Evolutionary conservation across 30 jellyfish, hydroid and myxozoan genomes (phyloP), one percentile per base, ranked within the genome.

Genomic region (Turritopsis dohrnii): DNA sequence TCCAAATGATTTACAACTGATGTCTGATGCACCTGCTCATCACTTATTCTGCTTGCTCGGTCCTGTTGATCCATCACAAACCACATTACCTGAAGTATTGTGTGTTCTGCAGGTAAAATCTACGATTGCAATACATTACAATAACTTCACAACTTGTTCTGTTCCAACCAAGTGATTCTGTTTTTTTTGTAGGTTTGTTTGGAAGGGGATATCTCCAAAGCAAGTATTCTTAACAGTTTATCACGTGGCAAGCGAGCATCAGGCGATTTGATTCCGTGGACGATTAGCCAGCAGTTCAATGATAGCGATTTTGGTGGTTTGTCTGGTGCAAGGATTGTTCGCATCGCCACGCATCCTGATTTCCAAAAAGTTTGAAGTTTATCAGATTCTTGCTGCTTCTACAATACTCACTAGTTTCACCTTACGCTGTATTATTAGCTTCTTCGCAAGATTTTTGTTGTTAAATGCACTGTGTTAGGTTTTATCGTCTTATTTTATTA

Each of bases 1-100:
- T 1, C 99, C 99, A 28, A 95, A 95, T 87, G 99, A 95, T 73
- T 82, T 95, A 79, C 99, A 95, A 75, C 31, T 95, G 83, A 89
- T 95, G 96, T 91, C 99, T 0, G 99, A 95, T 85, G 99, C 99
- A 16, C 99, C 99, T 23, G 97, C 99, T 27, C 99, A 95, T 88
- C 97, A 95, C 75, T 71, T 95, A 65, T 95, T 95, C 75, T 90
- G 97, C 74, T 88, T 95, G 21, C 96, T 95, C 69, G 96, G 97
- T 19, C 97, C 99, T 17, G 96, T 90, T 28, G 91, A 87, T 26
- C 90, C 97, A 26, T 71, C 88, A 4, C 97, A 94, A 41, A 88
- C 90, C 41, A 71, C 96, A 18, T 81, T 95, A 69, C 99, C 99
- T 19, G 97, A 95, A 82, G 97, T 95, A 17, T 79, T 95, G 65